Base-by-base conservation (phyloP, 2,113 vertebrate species). In the Holacanthus passer region DNA sequence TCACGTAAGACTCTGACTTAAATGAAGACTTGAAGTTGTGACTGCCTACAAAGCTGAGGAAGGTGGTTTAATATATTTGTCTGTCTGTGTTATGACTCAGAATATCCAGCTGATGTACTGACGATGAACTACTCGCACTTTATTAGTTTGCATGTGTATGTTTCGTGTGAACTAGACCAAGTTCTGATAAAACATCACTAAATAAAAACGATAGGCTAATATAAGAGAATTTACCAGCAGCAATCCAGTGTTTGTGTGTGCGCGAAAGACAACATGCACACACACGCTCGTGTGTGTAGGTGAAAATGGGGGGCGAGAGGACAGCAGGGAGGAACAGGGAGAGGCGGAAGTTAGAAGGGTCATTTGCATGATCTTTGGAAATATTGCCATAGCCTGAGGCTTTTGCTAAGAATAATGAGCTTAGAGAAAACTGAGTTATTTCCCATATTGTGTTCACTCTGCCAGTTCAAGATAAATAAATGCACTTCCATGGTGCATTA, bases 351-450 rank as follows among this genome's bases (percentile, higher is more conserved):
- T 70, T 65, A 41, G 62, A 75, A 5, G 47, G 87, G 88, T 77
- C 81, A 86, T 90, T 87, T 90, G 86, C 75, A 86, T 89, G 89
- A 87, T 87, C 69, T 85, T 81, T 91, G 75, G 24, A 79, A 88
- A 86, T 88, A 84, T 35, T 83, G 78, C 77, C 52, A 67, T 66
- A 50, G 85, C 90, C 88, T 73, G 27, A 4, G 87, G 89, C 85
- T 79, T 75, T 69, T 66, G 37, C 55, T 76, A 67, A 72, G 77
- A 87, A 84, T 37, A 80, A 60, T 11, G 62, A 81, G 41, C 58
- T 65, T 16, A 41, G 20, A 68, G 29, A 64, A 78, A 85, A 76
- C 31, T 8, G 11, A 58, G 27, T 73, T 84, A 82, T 80, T 82
- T 78, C 50, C 77, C 29, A 17, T 58, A 62, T 19, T 37, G 22